A percentile compares a stretch with the other conserved stretches of the same genome.
These are phyloP conservation scores for Agrochola macilenta DNA, from an alignment of 2,888 invertebrate genomes.

Conservation along the genomic window DNA sequence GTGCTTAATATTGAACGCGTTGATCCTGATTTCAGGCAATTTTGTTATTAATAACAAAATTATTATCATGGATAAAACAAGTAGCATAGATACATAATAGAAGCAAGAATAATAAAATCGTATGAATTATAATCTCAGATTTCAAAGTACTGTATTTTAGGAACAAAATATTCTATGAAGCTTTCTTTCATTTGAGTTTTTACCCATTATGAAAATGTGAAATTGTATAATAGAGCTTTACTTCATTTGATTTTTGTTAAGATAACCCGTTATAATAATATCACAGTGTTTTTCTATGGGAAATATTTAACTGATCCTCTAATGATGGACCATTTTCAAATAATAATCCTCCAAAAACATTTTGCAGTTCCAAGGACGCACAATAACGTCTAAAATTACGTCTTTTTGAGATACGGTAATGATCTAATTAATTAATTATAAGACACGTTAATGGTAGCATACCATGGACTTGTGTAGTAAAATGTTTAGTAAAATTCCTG, in stretches of 20 bases:
- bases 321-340: neutral
- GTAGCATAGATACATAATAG: neutral
- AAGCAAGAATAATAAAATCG: slow-evolving; percentile 8
- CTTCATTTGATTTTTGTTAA: neutral
- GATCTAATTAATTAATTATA: too few species aligned
- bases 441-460: too few species aligned
- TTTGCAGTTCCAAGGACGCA: neutral
- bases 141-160: neutral
- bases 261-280: neutral
- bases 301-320: neutral
- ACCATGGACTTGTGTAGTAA: too few species aligned
- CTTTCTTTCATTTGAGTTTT: neutral
- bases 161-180: neutral
- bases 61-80: slow-evolving; percentile 6
- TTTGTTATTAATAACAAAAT: slow-evolving; percentile 47
- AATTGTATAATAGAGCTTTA: too few species aligned
- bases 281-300: neutral
- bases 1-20: slow-evolving; percentile 54
- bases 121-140: neutral
- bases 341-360: neutral
- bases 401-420: too few species aligned
- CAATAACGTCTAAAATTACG: too few species aligned
- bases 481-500: too few species aligned
- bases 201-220: neutral
- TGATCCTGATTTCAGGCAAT: slow-evolving; percentile 46